Base-by-base conservation (phyloP, 92 coral and sea anemone species). In the Epizoanthus ramosus region DNA sequence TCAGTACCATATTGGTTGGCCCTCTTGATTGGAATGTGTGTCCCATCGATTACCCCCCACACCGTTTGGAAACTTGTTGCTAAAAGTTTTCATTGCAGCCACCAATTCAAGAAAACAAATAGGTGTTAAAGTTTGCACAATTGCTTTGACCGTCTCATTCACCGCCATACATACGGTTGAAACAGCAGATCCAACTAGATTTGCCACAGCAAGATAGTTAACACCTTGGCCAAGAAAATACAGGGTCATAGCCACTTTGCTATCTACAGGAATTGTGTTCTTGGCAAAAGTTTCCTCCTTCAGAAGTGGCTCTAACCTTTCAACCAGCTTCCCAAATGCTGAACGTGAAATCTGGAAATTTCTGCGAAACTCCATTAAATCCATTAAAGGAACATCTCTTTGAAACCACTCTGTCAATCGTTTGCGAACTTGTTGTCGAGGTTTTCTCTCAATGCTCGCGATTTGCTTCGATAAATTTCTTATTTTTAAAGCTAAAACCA, bases 11-110 rank as follows among this genome's bases (percentile, higher is more conserved):
- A 85, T 21, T 85, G 54, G 4, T 60, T 57, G 22, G 88, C 84
- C 22, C 68, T 60, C 60, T 60, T 19, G 61, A 75, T 60, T 65
- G 53, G 63, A 4, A 85, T 60, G 76, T 85, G 84, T 25, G 84
- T 85, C 16, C 88, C 88, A 54, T 85, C 88, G 21, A 85, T 85
- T 28, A n/a, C 75, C 84, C 84, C 84, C 88, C 15, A 85, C 76
- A 59, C 84, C 75, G 59, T 85, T 75, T 23, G 88, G 88, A 35
- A 85, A 60, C 45, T 63, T 64, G 31, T 60, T 73, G 28, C 53
- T 23, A 37, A 72, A 52, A 35, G 83, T 57, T 33, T 57, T 59
- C 69, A 86, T 70, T 23, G 89, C 64, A 1, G 89, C 86, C 28
- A 74, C 19, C 35, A 57, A 19, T n/a, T 86, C 75, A 12, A 82